Conservation (phyloP, 53 echinoderm and acorn worm genomes). For the Paracentrotus lividus region DNA sequence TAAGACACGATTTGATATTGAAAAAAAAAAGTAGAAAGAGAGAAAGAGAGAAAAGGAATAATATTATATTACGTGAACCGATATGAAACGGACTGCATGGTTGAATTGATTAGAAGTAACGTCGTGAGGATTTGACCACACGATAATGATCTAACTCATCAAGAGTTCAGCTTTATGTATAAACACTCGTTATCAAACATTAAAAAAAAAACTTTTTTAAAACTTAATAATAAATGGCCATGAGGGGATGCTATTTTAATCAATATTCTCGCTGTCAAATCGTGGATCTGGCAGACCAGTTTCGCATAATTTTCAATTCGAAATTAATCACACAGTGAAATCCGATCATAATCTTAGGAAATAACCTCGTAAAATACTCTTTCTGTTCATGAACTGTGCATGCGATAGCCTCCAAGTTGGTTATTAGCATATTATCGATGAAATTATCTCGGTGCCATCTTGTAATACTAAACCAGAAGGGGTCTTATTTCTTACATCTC, state of each 20-base stretch:
- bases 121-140: background rate
- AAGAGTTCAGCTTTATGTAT: background rate
- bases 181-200: background rate
- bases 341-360: constrained; percentile 6
- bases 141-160: background rate
- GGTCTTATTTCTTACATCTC: constrained; percentile 20
- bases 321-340: constrained; percentile 32
- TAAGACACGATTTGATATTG: too few species aligned
- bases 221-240: background rate
- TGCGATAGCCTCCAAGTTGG: background rate
- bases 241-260: background rate
- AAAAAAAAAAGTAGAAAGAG: too few species aligned
- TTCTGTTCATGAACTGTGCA: background rate
- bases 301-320: background rate
- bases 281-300: background rate
- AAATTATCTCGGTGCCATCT: background rate
- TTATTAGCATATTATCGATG: constrained; percentile 52
- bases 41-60: background rate
- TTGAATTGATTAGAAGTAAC: background rate
- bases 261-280: background rate
- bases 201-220: background rate
- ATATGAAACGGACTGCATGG: background rate
- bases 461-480: background rate
- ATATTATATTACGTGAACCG: too few species aligned
- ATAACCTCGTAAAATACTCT: background rate